These are phyloP conservation scores for Platichthys stellatus DNA, from an alignment of 2,113 vertebrate species.

Conservation along the genomic window DNA sequence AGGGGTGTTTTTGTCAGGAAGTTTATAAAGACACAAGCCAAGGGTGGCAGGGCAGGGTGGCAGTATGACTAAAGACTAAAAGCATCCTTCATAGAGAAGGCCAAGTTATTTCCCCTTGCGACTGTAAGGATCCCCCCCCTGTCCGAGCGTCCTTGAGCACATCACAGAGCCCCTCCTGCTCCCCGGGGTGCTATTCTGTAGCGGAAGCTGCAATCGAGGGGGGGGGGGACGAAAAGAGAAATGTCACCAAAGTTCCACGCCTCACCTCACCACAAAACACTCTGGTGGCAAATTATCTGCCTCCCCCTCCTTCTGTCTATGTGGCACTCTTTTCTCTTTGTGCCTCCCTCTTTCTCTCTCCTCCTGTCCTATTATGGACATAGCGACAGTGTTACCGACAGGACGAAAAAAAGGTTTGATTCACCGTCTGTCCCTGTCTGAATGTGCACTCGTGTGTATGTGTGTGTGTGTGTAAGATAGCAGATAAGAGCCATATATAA, in stretches of 20 bases:
- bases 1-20: slow-evolving; percentile 31
- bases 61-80: slow-evolving; percentile 34
- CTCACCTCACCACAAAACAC: slow-evolving; percentile 70
- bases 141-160: slow-evolving; percentile 66
- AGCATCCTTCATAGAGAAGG: slow-evolving; percentile 44
- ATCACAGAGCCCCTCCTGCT: slow-evolving; percentile 22
- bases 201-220: neutral
- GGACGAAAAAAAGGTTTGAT: slow-evolving; percentile 73
- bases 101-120: slow-evolving; percentile 32
- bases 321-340: slow-evolving; percentile 70
- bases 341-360: slow-evolving; percentile 59
- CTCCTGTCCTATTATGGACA: slow-evolving; percentile 82
- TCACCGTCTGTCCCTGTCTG: slow-evolving; percentile 72
- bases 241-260: slow-evolving; percentile 68
- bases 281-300: slow-evolving; percentile 66
- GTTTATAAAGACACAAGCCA: slow-evolving; percentile 49
- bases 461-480: slow-evolving; percentile 74
- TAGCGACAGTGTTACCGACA: slow-evolving; percentile 68
- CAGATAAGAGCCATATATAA: slow-evolving; percentile 82
- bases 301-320: slow-evolving; percentile 69
- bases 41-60: slow-evolving; percentile 16
- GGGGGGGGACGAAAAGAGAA: slow-evolving; percentile 30
- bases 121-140: slow-evolving; percentile 31
- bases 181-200: slow-evolving; percentile 44
- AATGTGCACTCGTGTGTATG: slow-evolving; percentile 38